Base-by-base conservation (phyloP, 2,888 invertebrate genomes). In the Merodon equestris region DNA sequence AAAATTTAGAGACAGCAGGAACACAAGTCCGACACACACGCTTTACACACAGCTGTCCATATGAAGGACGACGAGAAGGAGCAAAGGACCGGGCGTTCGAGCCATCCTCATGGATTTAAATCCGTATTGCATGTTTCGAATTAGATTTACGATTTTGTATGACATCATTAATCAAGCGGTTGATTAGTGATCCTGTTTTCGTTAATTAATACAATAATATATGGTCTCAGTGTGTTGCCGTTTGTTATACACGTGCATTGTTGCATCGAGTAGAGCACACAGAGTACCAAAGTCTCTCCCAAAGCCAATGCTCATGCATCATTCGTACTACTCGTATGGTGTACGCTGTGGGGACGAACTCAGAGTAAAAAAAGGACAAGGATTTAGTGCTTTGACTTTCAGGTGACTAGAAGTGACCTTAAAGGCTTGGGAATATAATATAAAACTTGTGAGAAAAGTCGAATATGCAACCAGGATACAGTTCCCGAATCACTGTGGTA, bases 181-280 rank as follows among this genome's bases (percentile, higher is more conserved):
- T 88, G 88, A 88, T 88, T 88, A 88, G 88, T 88, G 88, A 88
- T 88, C 87, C 88, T 88, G 88, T 88, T 88, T 87, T 86, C 87
- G 88, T 88, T 88, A 88, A 88, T 88, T 88, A 88, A 88, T 88
- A 88, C 88, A 88, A 88, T 88, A 88, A 88, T 88, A 85, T 86
- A 87, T 87, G 85, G 88, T 85, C 83, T 82, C 82, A 64, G 44
- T 48, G 50, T 60, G 54, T 50, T 74, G 79, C 74, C 63, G 68
- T 74, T 79, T 79, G 77, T 79, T 79, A 79, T 74, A 64, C 68
- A 27, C 7, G 64, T 64, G 40, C 67, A 74, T 63, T 79, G 72
- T 68, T 48, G 58, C 36, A n/a, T n/a, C n/a, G n/a, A n/a, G n/a
- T n/a, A n/a, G n/a, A n/a, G n/a, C n/a, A n/a, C n/a, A 64, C 44